phyloP scores from a whole-genome alignment of 2,888 invertebrate species.

The Zootermopsis nevadensis region DNA sequence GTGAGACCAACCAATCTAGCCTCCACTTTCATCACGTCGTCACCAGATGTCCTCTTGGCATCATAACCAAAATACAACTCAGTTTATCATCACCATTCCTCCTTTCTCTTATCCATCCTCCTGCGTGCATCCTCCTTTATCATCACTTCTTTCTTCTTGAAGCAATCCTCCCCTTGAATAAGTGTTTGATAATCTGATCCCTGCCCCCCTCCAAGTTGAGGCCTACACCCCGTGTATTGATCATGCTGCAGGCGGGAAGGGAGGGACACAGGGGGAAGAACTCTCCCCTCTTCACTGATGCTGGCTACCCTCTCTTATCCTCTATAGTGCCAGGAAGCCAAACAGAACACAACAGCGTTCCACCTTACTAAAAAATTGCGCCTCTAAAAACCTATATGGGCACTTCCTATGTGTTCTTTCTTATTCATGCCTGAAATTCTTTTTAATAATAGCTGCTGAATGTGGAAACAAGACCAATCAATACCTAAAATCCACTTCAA shows the following conservation, averaged over 20 bases:
- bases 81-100: conserved; percentile 1
- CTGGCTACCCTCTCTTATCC: conserved; percentile 28
- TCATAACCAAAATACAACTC: neutral
- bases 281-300: conserved; percentile 31
- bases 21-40: neutral
- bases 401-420: too few relatives aligned
- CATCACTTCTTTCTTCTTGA: conserved; percentile 20
- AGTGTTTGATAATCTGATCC: conserved; percentile 49
- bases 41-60: neutral
- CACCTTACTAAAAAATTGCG: too few relatives aligned
- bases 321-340: conserved; percentile 33
- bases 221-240: conserved; percentile 47
- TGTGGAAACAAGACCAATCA: too few relatives aligned
- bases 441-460: too few relatives aligned
- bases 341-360: neutral
- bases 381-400: too few relatives aligned
- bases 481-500: too few relatives aligned
- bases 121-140: neutral
- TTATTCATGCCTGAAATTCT: too few relatives aligned
- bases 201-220: conserved; percentile 16
- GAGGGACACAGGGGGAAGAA: conserved; percentile 25
- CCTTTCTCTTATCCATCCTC: neutral
- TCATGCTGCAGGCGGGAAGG: conserved; percentile 43
- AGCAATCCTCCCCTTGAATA: conserved; percentile 47
- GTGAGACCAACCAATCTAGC: neutral